Evolutionary conservation across 2,888 invertebrate genomes (phyloP), one percentile per base, ranked within the genome.

Genomic region (Prosopocoilus inquinatus): DNA sequence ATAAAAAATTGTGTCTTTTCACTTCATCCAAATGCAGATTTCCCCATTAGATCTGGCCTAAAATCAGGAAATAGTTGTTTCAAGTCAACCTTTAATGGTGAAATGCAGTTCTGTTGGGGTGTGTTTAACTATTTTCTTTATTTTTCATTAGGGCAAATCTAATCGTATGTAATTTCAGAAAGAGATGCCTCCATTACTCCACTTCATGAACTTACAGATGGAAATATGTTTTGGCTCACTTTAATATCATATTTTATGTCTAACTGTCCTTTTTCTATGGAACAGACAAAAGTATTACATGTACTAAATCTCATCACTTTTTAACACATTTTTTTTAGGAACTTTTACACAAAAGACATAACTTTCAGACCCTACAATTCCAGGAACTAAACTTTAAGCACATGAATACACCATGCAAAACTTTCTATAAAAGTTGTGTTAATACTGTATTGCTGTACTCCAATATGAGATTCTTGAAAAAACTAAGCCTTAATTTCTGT

Each of bases 311-410:
- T 13, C 9, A 35, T 16, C 16, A 16, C 2, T 16, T 16, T 16
- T 3, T 16, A 16, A 13, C 7, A 35, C 2, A 28, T 13, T 9
- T 12, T 20, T 50, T 44, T 16, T n/a, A 51, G 51, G 51, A 51
- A 45, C 44, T 51, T 33, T 20, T 51, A 4, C 16, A 2, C 3
- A 16, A 44, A 13, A 44, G 16, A 11, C 36, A 51, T 28, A 36
- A 44, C 3, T 9, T 51, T 2, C 36, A 51, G 2, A 13, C 28
- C 20, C 16, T 51, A 13, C 20, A 36, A 7, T 51, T 51, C 32
- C 45, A 51, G 2, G 51, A 51, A 45, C 44, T 51, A 20, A 43
- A 51, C 44, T 51, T 51, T 36, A 46, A 44, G 9, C 51, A 51
- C n/a, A 38, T 45, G 20, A 9, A 16, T 20, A 16, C 13, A 34